Base-by-base conservation (phyloP, 2,113 vertebrate genomes). In the Manacus vitellinus region DNA sequence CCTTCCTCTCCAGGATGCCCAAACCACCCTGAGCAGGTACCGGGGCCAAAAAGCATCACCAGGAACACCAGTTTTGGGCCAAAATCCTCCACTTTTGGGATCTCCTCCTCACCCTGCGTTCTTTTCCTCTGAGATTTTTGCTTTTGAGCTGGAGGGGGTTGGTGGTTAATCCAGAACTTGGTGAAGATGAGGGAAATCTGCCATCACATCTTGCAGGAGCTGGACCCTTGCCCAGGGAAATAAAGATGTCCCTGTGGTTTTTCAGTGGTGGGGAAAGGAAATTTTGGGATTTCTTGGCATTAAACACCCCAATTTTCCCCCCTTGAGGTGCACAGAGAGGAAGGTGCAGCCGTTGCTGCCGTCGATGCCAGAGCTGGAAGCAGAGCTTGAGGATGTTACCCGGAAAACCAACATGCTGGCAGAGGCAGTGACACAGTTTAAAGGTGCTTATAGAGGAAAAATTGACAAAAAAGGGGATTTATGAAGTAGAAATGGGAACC, bases 81-180 rank as follows among this genome's bases (percentile, higher is more conserved):
- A 7, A 43, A 30, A 11, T 8, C 24, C 6, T 77, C 31, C 0
- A 2, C 10, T 67, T 67, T 28, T 9, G 0, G 0, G 12, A 55
- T 54, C 14, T 30, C 30, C 19, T 73, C 47, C 22, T 70, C 18
- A 33, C 17, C 3, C 8, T 37, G 7, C 19, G 3, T 31, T 70
- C 12, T 76, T 55, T 27, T 21, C 31, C 7, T 39, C 5, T 17
- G 14, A 12, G 16, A 22, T 66, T 66, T 71, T 71, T 59, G 33
- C 30, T 54, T 59, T 81, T 17, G 22, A 65, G 18, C 24, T 24
- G 19, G 30, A n/a, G 14, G 14, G 10, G 8, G 9, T 56, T 51
- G 61, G 30, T 56, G 15, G 11, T 65, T 76, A 28, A 66, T 54
- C n/a, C 27, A 49, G 22, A 37, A 51, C 9, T 24, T 37, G 13